These are phyloP conservation scores for Glaucomys volans DNA, from an alignment of 2,113 vertebrate genomes.

Conservation along the genomic window DNA sequence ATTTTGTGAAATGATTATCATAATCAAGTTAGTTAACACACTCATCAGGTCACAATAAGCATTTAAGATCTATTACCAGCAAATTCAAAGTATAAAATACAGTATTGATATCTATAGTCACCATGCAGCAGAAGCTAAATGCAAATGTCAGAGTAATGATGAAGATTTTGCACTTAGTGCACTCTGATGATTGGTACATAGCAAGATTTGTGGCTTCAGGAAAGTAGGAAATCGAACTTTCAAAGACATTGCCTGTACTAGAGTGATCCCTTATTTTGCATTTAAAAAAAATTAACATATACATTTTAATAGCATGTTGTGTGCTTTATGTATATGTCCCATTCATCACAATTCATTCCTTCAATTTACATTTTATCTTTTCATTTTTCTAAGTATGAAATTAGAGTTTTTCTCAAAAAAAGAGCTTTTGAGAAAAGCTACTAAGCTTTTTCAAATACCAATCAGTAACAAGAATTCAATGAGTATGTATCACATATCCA, in stretches of 20 bases:
- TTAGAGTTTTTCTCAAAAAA: no score
- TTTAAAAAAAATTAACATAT: neutral
- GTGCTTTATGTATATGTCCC: neutral
- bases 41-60: neutral
- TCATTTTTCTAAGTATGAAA: neutral
- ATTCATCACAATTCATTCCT: neutral
- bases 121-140: slow-evolving; percentile 63
- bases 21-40: neutral
- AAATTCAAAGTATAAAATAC: neutral
- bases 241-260: neutral
- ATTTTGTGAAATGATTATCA: neutral
- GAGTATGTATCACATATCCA: neutral
- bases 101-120: neutral
- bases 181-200: slow-evolving; percentile 55
- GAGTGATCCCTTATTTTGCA: slow-evolving; percentile 30
- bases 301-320: neutral
- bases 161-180: slow-evolving; percentile 62
- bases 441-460: neutral
- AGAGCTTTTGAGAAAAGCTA: no score
- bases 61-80: neutral
- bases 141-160: slow-evolving; percentile 66
- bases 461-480: neutral
- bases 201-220: slow-evolving; percentile 54
- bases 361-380: neutral
- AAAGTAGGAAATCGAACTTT: slow-evolving; percentile 56